A percentile compares a stretch with the other conserved stretches of the same genome.
Evolutionary conservation across 2,113 vertebrate species (phyloP).

Genomic region (Percina caprodes): DNA sequence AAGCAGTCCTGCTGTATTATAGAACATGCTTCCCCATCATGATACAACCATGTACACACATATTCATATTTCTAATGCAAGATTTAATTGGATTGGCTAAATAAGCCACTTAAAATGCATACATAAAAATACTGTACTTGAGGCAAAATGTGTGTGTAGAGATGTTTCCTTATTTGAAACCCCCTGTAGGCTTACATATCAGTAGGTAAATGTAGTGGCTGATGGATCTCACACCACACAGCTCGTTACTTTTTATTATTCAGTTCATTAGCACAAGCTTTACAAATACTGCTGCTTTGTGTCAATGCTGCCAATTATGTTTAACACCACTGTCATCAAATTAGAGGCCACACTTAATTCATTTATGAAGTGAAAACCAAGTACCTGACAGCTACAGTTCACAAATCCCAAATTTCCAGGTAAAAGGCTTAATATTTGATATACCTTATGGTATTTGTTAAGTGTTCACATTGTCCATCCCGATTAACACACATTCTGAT

Average conservation of each 20-base stretch:
- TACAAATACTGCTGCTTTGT: background rate
- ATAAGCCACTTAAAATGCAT: background rate
- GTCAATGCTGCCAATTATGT: slow-evolving; percentile 1
- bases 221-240: background rate
- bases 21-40: too few species aligned
- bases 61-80: background rate
- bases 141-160: background rate
- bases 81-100: background rate
- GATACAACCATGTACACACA: background rate
- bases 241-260: slow-evolving; percentile 22
- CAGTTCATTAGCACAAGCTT: slow-evolving; percentile 5
- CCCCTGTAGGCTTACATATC: background rate
- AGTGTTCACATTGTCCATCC: background rate
- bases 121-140: background rate
- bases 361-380: background rate
- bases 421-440: too few species aligned
- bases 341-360: background rate
- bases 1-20: background rate
- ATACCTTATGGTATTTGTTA: background rate
- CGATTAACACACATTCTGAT: background rate
- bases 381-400: background rate
- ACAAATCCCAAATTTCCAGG: background rate
- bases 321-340: slow-evolving; percentile 15
- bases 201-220: background rate
- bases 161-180: background rate